Evolutionary conservation across 2,113 vertebrate genomes (phyloP).

Genomic region (Corvus cornix): DNA sequence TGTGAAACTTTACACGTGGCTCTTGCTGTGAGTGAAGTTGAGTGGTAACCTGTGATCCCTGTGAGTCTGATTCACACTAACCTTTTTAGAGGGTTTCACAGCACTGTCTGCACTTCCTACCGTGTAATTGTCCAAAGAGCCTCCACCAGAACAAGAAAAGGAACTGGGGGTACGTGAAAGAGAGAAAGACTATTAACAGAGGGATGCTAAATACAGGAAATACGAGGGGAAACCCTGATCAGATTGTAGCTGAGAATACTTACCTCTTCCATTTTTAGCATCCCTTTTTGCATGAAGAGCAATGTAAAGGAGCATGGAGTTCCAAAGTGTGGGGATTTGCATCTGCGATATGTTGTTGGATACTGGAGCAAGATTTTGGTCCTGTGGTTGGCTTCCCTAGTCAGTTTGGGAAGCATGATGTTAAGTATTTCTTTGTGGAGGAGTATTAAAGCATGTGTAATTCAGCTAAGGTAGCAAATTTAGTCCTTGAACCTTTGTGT

Average conservation of each 20-base stretch:
- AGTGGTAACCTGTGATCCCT: not conserved
- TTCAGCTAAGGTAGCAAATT: not conserved
- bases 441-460: not conserved
- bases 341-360: fast-evolving
- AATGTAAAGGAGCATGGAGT: fast-evolving
- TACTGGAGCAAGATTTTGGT: not conserved
- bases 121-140: not conserved
- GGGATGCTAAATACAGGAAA: not conserved
- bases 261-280: not conserved
- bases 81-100: not conserved
- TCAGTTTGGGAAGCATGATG: not conserved
- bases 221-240: not conserved
- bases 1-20: not conserved
- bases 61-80: not conserved
- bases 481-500: not conserved
- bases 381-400: not conserved
- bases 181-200: not conserved
- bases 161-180: not conserved
- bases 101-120: not conserved
- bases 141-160: not conserved
- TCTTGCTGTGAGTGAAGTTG: not conserved
- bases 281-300: not conserved
- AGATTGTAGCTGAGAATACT: not conserved
- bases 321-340: not conserved
- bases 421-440: not conserved